A percentile compares a stretch with the other conserved stretches of the same genome.
These are phyloP conservation scores for Leuciscus waleckii DNA, from an alignment of 2,797 vertebrate genomes.

Conservation along the genomic window DNA sequence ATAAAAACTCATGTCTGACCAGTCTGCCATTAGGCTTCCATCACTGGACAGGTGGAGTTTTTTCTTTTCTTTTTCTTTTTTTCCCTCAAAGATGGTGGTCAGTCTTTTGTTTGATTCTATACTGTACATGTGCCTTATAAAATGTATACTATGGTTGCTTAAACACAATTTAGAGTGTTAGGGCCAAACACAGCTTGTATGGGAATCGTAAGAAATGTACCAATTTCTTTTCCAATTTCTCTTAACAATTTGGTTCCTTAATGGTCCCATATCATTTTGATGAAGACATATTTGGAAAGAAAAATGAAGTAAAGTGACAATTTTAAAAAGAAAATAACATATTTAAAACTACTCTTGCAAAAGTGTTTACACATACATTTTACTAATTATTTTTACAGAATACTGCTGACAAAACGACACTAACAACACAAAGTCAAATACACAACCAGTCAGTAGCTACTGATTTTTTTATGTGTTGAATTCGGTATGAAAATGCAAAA, in stretches of 20 bases:
- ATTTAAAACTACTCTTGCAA: not conserved
- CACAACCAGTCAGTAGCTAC: not conserved
- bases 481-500: too few species aligned
- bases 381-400: not conserved
- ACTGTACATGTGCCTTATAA: not conserved
- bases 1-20: conserved; percentile 65
- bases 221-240: not conserved
- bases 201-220: not conserved
- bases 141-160: not conserved
- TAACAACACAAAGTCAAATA: not conserved
- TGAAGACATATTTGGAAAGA: not conserved
- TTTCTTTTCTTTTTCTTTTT: not conserved
- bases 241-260: not conserved
- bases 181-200: not conserved
- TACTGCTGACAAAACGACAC: not conserved
- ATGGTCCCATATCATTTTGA: not conserved
- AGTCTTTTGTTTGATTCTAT: conserved; percentile 40
- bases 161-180: not conserved
- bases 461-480: not conserved
- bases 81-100: not conserved
- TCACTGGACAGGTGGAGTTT: conserved; percentile 40
- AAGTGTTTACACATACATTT: not conserved
- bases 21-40: conserved; percentile 27
- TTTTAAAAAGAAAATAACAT: not conserved
- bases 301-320: not conserved